Conservation (phyloP, 1,140 invertebrate genomes). For the Camponotus floridanus region DNA sequence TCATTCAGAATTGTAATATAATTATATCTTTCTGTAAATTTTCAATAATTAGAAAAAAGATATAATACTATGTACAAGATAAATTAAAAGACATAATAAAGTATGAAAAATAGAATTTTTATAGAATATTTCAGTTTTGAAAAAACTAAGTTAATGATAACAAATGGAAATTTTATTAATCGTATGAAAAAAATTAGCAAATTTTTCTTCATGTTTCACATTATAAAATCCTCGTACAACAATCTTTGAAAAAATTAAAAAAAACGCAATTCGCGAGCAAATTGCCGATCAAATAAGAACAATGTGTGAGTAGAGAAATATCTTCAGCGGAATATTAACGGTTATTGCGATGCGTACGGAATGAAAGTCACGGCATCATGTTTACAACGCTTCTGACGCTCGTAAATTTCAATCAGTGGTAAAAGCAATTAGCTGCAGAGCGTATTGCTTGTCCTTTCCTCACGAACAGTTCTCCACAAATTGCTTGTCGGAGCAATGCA, state of each 20-base stretch:
- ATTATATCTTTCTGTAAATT: background rate
- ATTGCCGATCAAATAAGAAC: background rate
- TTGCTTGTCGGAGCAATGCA: background rate
- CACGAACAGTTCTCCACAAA: constrained; percentile 14
- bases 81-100: background rate
- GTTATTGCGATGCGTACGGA: background rate
- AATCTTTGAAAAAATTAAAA: background rate
- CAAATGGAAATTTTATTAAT: background rate
- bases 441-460: background rate
- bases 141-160: background rate
- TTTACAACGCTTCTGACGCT: background rate
- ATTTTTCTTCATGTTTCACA: background rate
- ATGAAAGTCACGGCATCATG: background rate
- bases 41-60: background rate
- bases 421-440: background rate
- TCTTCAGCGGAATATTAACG: background rate
- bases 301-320: background rate
- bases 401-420: background rate
- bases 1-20: background rate
- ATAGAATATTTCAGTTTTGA: background rate
- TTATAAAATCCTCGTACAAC: background rate
- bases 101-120: background rate
- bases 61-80: background rate
- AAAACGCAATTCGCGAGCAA: background rate
- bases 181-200: background rate